Base-by-base conservation (phyloP, 2,888 invertebrate genomes). In the Allygus modestus region DNA sequence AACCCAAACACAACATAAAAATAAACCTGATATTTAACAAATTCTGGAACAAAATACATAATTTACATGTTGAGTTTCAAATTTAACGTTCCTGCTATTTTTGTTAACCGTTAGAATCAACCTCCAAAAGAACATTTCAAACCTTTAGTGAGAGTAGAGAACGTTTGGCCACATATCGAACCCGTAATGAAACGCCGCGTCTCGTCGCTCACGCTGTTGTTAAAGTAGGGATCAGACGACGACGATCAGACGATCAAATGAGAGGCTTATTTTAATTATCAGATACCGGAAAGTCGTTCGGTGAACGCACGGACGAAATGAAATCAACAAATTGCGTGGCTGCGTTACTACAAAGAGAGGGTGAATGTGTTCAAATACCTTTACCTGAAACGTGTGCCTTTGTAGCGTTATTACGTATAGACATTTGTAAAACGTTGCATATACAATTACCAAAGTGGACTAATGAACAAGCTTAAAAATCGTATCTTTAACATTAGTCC, bases 191-290 rank as follows among this genome's bases (percentile, higher is more conserved):
- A 58, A 58, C 58, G n/a, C 15, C 37, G n/a, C n/a, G n/a, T n/a
- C 37, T 37, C 51, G 5, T 17, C 51, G 15, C 17, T 51, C 17
- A 58, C 58, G 26, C 5, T 12, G 58, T 23, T 65, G 65, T 15
- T 28, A 65, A 65, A 65, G 65, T 28, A 31, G 65, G 58, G 58
- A 58, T 58, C 23, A 7, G 15, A 51, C n/a, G 51, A 51, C n/a
- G n/a, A n/a, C n/a, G n/a, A n/a, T n/a, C 23, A 58, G 23, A 58
- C 17, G 58, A 58, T 65, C 28, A 65, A 65, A 65, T 28, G 65
- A 28, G 15, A 15, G 31, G 65, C 58, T 65, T 65, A 31, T 65
- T 65, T 28, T 65, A 65, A 65, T 65, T 65, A 65, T 28, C 65
- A 65, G 28, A 17, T 65, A 15, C 15, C 26, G 65, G 15, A 9